phyloP scores from a whole-genome alignment of 1,140 invertebrate genomes.

The Parapsyche elsis region DNA sequence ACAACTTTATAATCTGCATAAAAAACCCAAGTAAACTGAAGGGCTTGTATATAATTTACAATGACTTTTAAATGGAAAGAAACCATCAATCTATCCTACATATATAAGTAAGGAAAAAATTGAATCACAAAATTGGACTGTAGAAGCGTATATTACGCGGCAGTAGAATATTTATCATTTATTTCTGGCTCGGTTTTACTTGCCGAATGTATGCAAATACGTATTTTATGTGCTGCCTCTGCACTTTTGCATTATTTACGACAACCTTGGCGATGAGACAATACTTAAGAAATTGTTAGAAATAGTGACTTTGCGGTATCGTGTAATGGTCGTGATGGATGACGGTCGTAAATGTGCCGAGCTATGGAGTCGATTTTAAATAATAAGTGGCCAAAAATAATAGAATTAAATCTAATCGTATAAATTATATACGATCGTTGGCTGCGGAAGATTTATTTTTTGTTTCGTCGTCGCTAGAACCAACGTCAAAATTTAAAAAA shows the following conservation, averaged over 20 bases:
- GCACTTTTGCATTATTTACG: slow-evolving; percentile 40
- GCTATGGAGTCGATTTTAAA: neutral
- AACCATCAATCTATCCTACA: too few relatives aligned
- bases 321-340: neutral
- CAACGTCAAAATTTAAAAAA: neutral
- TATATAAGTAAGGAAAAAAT: neutral
- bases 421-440: neutral
- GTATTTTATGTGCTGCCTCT: slow-evolving; percentile 35
- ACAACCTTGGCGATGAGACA: neutral
- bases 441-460: neutral
- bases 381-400: neutral
- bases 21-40: too few relatives aligned
- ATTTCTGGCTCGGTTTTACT: slow-evolving; percentile 10
- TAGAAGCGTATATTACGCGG: neutral
- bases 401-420: neutral
- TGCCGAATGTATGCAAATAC: slow-evolving; percentile 38
- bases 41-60: too few relatives aligned
- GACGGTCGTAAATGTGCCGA: neutral
- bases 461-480: neutral
- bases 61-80: too few relatives aligned
- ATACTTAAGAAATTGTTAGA: slow-evolving; percentile 23
- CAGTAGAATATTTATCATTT: slow-evolving; percentile 14
- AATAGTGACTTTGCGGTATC: slow-evolving; percentile 22
- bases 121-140: neutral
- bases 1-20: too few relatives aligned